phyloP scores from a whole-genome alignment of 2,113 vertebrate species.

The Pachycephala philippinensis region DNA sequence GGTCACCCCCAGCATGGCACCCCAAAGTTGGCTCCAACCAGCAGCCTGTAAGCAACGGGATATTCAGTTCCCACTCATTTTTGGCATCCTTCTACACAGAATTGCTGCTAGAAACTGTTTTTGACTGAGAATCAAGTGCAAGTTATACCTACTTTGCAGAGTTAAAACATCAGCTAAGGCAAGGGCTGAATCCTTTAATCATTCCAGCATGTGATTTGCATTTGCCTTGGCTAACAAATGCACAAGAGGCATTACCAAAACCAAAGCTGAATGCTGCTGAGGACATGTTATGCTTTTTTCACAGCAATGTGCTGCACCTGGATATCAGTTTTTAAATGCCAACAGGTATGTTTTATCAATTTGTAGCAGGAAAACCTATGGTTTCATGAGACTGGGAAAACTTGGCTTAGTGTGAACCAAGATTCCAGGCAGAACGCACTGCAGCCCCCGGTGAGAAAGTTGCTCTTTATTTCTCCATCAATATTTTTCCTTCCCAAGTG shows the following conservation, averaged over 20 bases:
- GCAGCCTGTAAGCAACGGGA: background rate
- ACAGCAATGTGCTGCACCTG: conserved; percentile 3
- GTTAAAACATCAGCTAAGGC: conserved; percentile 33
- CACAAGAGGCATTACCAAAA: background rate
- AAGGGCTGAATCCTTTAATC: background rate
- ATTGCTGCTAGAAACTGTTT: background rate
- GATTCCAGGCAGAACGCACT: background rate
- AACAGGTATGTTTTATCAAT: conserved; percentile 32
- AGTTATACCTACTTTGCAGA: background rate
- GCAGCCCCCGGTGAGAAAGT: background rate
- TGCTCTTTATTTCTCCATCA: conserved; percentile 21
- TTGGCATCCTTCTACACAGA: background rate
- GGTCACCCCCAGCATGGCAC: background rate
- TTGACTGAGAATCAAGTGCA: background rate
- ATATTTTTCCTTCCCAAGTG: conserved; percentile 24
- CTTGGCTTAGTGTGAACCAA: background rate
- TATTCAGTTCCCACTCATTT: background rate
- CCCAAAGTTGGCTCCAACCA: background rate
- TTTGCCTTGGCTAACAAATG: conserved; percentile 46
- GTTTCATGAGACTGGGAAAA: background rate
- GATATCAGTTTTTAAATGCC: background rate
- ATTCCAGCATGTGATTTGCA: conserved; percentile 45
- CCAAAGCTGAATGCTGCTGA: background rate
- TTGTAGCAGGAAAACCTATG: background rate
- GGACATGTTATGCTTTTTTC: background rate